These are phyloP conservation scores for Zootoca vivipara DNA, from an alignment of 2,113 vertebrate species.

Conservation along the genomic window DNA sequence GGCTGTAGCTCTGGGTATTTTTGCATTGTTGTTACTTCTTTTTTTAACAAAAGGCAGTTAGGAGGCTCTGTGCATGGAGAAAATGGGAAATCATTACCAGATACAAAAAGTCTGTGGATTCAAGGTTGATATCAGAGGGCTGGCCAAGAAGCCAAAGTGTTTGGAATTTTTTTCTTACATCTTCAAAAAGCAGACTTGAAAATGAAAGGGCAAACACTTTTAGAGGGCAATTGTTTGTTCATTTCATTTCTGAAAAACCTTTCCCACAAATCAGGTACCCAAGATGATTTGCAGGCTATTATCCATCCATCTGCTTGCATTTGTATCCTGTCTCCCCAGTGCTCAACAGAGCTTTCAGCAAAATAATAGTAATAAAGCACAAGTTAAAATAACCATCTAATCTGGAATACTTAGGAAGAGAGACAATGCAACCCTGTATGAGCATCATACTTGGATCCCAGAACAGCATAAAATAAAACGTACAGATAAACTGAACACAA, in stretches of 20 bases:
- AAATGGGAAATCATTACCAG: background rate
- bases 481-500: no score
- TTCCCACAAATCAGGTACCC: background rate
- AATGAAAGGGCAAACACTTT: background rate
- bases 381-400: background rate
- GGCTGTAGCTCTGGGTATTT: background rate
- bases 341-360: background rate
- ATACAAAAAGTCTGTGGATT: background rate
- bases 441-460: background rate
- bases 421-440: background rate
- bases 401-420: background rate
- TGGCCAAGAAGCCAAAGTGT: background rate
- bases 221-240: background rate
- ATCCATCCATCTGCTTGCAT: background rate
- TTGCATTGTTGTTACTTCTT: background rate
- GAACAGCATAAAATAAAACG: no score
- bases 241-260: background rate
- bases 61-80: background rate
- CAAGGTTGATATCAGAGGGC: background rate
- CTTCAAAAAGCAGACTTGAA: background rate
- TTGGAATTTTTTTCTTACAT: background rate
- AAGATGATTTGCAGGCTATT: background rate
- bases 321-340: background rate
- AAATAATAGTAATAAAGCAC: background rate
- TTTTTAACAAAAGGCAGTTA: background rate